A percentile compares a stretch with the other conserved stretches of the same genome.
phyloP scores from a whole-genome alignment of 64 coral and sea anemone species.

The Catalaphyllia jardinei region DNA sequence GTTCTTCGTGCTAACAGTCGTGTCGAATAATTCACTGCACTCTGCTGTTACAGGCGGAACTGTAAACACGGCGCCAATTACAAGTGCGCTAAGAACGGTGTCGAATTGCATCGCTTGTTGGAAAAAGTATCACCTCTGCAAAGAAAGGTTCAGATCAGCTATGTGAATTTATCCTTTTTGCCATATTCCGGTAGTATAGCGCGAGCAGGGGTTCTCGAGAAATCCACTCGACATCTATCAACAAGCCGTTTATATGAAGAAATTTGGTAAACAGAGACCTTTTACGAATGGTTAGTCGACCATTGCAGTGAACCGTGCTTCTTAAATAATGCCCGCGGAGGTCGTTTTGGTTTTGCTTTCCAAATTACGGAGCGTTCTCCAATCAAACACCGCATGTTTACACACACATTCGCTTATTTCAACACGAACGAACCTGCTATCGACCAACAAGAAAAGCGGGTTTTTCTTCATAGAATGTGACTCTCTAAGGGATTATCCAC shows the following conservation, averaged over 20 bases:
- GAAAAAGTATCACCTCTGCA: too few species aligned
- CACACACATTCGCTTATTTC: neutral
- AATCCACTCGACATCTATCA: neutral
- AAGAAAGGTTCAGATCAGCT: neutral
- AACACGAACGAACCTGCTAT: neutral
- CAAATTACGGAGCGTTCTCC: neutral
- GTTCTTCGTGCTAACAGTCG: too few species aligned
- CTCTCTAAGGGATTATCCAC: neutral
- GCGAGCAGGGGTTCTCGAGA: neutral
- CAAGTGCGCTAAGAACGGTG: neutral
- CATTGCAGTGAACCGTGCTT: neutral
- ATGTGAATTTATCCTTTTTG: neutral
- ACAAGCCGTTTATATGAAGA: neutral
- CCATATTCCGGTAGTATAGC: neutral
- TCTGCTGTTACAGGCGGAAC: too few species aligned
- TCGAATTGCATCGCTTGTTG: neutral
- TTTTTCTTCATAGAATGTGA: too few species aligned
- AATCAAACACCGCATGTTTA: constrained; percentile 11
- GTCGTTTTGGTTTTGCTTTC: neutral
- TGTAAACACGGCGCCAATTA: too few species aligned
- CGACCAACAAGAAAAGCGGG: neutral
- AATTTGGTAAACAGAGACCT: constrained; percentile 1
- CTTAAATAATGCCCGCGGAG: neutral
- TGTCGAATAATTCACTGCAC: too few species aligned
- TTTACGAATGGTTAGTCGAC: neutral